phyloP scores from a whole-genome alignment of 2,888 invertebrate species.

The Xestia ashworthii region DNA sequence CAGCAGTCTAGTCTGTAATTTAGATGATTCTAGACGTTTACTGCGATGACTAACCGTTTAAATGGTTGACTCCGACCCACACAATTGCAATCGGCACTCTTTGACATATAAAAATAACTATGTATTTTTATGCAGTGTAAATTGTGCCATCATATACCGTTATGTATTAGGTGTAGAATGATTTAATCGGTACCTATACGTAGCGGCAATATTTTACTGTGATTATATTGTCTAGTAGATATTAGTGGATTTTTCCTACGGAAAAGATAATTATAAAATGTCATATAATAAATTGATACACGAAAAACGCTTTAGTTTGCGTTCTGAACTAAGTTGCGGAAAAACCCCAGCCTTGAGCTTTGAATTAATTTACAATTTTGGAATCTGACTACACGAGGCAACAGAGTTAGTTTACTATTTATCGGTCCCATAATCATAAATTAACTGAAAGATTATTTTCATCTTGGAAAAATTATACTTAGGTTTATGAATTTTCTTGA shows the following conservation, averaged over 20 bases:
- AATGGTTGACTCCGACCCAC: slow-evolving; percentile 83
- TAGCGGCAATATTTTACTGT: slow-evolving; percentile 30
- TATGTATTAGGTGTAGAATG: slow-evolving; percentile 52
- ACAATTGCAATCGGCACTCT: slow-evolving; percentile 80
- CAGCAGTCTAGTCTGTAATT: slow-evolving; percentile 79
- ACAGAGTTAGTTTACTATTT: slow-evolving; percentile 1
- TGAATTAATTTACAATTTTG: slow-evolving; percentile 8
- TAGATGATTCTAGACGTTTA: slow-evolving; percentile 84
- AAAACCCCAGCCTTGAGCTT: slow-evolving; percentile 1
- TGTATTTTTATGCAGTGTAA: slow-evolving; percentile 44
- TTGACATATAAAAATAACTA: slow-evolving; percentile 76
- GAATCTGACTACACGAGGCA: neutral
- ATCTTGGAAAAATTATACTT: slow-evolving; percentile 20
- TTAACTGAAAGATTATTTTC: slow-evolving; percentile 42
- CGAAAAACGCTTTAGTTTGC: slow-evolving; percentile 24
- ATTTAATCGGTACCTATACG: slow-evolving; percentile 21
- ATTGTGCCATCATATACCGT: slow-evolving; percentile 53
- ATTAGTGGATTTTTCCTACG: slow-evolving; percentile 6
- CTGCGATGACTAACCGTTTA: slow-evolving; percentile 85
- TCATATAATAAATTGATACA: slow-evolving; percentile 27
- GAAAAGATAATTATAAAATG: neutral
- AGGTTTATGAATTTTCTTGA: slow-evolving; percentile 17
- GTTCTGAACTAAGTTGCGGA: neutral
- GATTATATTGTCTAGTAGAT: slow-evolving; percentile 19
- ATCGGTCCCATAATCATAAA: slow-evolving; percentile 36